Evolutionary conservation across 2,888 invertebrate species (phyloP), one percentile per base, ranked within the genome.

Genomic region (Plagiodera versicolora): DNA sequence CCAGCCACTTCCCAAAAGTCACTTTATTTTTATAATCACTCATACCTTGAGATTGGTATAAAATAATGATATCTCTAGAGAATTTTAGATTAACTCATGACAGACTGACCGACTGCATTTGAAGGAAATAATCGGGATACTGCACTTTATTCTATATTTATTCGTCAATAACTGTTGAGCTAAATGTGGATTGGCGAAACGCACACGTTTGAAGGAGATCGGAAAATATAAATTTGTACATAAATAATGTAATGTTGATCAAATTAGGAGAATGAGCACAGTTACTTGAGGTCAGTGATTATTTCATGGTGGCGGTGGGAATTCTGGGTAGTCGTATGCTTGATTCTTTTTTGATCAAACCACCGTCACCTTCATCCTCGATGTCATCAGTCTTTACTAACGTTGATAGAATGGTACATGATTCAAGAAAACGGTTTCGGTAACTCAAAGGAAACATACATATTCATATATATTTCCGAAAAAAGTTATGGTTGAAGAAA

Each of bases 171-270:
- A 60, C 53, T 60, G 56, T 52, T 30, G 50, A 53, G 51, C 20
- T 56, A 60, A 51, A 18, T 53, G 39, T 56, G 19, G 54, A 52
- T 56, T 59, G 67, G 68, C 67, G 72, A 74, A 75, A 75, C 75
- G 76, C 77, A 75, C 76, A 78, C 73, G 71, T 70, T 69, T 68
- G 70, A 71, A 68, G 67, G 70, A 71, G 73, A 75, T 74, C 74
- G 74, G 75, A 75, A 73, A 74, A 71, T 73, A 77, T 76, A 75
- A 75, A 77, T 74, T n/a, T 76, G 77, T 78, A 78, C 68, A 78
- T 78, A 77, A 71, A 75, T 75, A 72, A 72, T 73, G 72, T 75
- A 74, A 73, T 72, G 73, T 70, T 74, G 76, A 77, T 74, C 74
- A 74, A 76, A 75, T 74, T 77, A 75, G 72, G 72, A 68, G 74